Evolutionary conservation across 2,888 invertebrate genomes (phyloP).

Genomic region (Microctonus aethiopoides): DNA sequence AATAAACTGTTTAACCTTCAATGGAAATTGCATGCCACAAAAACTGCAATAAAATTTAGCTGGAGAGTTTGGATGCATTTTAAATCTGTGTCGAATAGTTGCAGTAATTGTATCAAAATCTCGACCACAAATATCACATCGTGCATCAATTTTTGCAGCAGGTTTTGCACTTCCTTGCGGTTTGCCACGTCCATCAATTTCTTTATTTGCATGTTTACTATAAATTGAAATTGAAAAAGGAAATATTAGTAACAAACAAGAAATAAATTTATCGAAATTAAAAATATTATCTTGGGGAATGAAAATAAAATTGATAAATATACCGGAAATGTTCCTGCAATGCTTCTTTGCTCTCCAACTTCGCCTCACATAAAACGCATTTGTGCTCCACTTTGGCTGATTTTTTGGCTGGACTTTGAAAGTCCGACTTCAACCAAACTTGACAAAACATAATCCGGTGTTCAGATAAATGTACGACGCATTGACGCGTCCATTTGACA

Average conservation of each 20-base stretch:
- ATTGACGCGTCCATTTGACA: neutral
- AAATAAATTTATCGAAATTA: neutral
- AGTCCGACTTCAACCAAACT: constrained; percentile 21
- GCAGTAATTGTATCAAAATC: constrained; percentile 72
- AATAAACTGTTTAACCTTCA: constrained; percentile 69
- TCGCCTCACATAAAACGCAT: constrained; percentile 73
- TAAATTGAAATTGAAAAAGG: constrained; percentile 39
- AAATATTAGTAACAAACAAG: constrained; percentile 5
- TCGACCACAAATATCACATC: constrained; percentile 74
- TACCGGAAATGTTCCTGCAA: constrained; percentile 75
- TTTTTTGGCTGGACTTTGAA: constrained; percentile 14
- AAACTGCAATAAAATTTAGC: constrained; percentile 75
- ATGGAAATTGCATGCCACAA: constrained; percentile 77
- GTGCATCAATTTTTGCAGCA: constrained; percentile 57
- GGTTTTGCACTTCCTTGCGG: constrained; percentile 37
- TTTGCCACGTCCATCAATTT: constrained; percentile 69
- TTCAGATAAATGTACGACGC: constrained; percentile 1
- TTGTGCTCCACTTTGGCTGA: constrained; percentile 49
- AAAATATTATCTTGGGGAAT: neutral
- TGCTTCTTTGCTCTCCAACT: constrained; percentile 71
- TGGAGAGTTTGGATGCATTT: constrained; percentile 73
- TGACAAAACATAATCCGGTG: constrained; percentile 14
- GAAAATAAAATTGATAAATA: constrained; percentile 20
- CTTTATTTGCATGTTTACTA: constrained; percentile 75
- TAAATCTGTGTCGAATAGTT: constrained; percentile 77